Percentiles rank a stretch among this genome's conserved stretches.
Conservation (phyloP, 1,140 invertebrate species). For the Chymomyza costata region DNA sequence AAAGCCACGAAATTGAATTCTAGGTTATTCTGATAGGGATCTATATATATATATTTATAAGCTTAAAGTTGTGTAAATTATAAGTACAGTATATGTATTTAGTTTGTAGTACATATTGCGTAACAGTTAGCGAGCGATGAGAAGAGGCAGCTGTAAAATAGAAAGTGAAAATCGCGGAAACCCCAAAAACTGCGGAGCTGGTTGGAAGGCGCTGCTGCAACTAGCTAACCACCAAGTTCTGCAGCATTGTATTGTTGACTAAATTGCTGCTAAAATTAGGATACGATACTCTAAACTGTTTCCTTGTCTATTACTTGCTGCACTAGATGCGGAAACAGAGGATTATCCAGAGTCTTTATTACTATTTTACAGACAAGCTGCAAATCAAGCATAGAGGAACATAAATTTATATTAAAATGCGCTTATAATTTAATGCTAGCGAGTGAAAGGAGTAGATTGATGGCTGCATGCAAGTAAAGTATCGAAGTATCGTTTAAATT, state of each 20-base stretch:
- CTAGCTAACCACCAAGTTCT: background rate
- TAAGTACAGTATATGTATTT: slow-evolving; percentile 46
- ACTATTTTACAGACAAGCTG: too few relatives aligned
- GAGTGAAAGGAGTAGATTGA: slow-evolving; percentile 2
- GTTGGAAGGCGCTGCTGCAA: background rate
- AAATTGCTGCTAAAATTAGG: slow-evolving; percentile 30
- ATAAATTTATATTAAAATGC: slow-evolving; percentile 65
- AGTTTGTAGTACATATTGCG: slow-evolving; percentile 52
- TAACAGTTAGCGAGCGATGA: too few relatives aligned
- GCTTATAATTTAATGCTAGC: slow-evolving; percentile 68
- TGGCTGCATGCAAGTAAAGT: slow-evolving; percentile 27
- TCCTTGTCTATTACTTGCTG: slow-evolving; percentile 5
- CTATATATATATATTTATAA: slow-evolving; percentile 49
- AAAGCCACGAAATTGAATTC: slow-evolving; percentile 39
- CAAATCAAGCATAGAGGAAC: slow-evolving; percentile 22
- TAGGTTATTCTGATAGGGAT: slow-evolving; percentile 43
- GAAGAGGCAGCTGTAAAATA: slow-evolving; percentile 19
- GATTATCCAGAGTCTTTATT: too few relatives aligned
- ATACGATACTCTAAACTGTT: background rate
- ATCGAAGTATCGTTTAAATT: slow-evolving; percentile 64
- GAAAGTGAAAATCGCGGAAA: slow-evolving; percentile 1
- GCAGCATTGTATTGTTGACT: background rate
- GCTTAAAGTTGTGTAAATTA: slow-evolving; percentile 69
- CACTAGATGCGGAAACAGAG: slow-evolving; percentile 9
- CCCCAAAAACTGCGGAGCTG: background rate